phyloP scores from a whole-genome alignment of 2,113 vertebrate genomes.

The Athene noctua region DNA sequence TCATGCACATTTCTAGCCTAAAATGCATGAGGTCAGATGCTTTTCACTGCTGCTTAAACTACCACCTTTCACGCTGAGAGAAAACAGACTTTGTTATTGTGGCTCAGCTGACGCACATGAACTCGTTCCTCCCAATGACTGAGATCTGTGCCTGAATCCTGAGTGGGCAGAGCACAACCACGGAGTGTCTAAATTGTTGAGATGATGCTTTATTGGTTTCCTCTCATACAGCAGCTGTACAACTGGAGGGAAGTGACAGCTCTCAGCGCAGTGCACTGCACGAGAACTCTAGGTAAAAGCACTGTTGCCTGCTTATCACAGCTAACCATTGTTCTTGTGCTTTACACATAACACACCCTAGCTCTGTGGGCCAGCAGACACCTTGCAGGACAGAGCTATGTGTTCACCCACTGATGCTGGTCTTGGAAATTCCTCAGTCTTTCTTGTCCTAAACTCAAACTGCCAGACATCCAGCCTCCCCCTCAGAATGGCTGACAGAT shows the following conservation, averaged over 20 bases:
- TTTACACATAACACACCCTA: not conserved
- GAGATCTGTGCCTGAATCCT: not conserved
- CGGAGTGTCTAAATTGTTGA: not conserved
- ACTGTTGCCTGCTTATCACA: not conserved
- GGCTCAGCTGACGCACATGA: slow-evolving; percentile 1
- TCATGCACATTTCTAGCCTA: not conserved
- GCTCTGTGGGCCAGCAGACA: not conserved
- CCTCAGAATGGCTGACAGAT: not conserved
- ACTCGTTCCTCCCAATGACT: not conserved
- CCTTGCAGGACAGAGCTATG: not conserved
- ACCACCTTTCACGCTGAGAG: not conserved
- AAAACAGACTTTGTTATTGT: not conserved
- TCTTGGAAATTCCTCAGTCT: not conserved
- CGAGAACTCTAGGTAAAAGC: not conserved
- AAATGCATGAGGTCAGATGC: not conserved
- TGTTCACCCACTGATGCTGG: not conserved
- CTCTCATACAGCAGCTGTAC: not conserved
- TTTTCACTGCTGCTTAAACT: not conserved
- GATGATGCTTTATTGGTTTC: not conserved
- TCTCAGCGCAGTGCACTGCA: not conserved
- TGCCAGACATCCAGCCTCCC: accelerated
- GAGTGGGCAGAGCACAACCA: slow-evolving; percentile 13
- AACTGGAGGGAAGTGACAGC: not conserved
- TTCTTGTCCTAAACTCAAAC: not conserved
- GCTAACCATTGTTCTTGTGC: not conserved